Conservation (phyloP, 53 echinoderm and acorn worm genomes). For the Echinometra lucunter region DNA sequence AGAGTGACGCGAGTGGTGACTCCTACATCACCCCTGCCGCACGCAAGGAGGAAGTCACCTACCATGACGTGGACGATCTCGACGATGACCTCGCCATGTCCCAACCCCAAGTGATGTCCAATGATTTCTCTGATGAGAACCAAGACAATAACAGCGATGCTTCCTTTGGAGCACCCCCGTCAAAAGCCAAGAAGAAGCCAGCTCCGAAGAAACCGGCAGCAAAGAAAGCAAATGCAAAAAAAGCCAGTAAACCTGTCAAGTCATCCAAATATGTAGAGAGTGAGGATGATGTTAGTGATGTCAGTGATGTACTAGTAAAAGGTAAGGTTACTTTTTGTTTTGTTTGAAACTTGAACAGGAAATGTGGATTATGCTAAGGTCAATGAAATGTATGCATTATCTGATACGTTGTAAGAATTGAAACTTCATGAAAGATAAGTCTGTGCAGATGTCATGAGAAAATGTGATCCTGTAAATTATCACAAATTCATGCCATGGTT, state of each 20-base stretch:
- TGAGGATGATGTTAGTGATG: background rate
- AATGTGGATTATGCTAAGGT: background rate
- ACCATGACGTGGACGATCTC: slow-evolving; percentile 30
- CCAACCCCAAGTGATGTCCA: slow-evolving; percentile 68
- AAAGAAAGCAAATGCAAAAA: slow-evolving; percentile 22
- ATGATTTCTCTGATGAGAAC: slow-evolving; percentile 69
- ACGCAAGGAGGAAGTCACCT: slow-evolving; percentile 2
- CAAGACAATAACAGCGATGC: slow-evolving; percentile 50
- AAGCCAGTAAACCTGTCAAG: slow-evolving; percentile 52
- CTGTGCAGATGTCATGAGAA: background rate
- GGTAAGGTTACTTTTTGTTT: slow-evolving; percentile 11
- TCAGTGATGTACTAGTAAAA: slow-evolving; percentile 24
- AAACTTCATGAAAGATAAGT: background rate
- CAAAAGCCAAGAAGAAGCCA: slow-evolving; percentile 36
- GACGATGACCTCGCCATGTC: slow-evolving; percentile 62
- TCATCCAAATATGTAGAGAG: slow-evolving; percentile 29
- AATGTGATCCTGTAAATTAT: background rate
- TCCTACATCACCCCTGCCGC: slow-evolving; percentile 40
- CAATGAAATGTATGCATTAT: background rate
- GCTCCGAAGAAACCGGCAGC: slow-evolving; percentile 24
- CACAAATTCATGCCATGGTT: no score
- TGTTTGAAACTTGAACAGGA: background rate
- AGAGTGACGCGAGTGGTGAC: slow-evolving; percentile 51
- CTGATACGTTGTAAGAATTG: background rate
- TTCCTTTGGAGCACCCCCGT: slow-evolving; percentile 44